phyloP scores from a whole-genome alignment of 2,797 vertebrate genomes.

The Falco peregrinus region DNA sequence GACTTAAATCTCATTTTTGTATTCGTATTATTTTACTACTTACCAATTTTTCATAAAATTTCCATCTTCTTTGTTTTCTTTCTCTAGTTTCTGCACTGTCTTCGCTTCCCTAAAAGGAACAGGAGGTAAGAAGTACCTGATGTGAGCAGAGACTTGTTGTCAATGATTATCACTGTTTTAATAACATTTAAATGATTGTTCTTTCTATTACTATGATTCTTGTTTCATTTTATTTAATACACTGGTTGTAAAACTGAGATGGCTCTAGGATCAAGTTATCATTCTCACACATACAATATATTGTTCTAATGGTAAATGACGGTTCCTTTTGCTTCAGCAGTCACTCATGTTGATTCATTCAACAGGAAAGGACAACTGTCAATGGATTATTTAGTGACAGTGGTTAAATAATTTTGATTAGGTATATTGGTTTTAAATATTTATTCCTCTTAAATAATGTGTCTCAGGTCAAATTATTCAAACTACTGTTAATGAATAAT shows the following conservation, averaged over 20 bases:
- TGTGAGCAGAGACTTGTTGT: background rate
- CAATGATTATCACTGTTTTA: background rate
- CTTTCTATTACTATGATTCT: background rate
- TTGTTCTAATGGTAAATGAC: background rate
- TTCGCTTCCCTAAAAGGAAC: background rate
- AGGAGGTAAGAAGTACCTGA: background rate
- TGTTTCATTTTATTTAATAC: background rate
- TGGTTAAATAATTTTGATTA: background rate
- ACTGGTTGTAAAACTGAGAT: background rate
- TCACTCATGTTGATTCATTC: background rate
- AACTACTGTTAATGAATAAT: background rate
- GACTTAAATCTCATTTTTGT: background rate
- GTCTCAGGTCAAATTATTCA: slow-evolving; percentile 10
- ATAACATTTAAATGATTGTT: background rate
- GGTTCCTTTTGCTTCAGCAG: background rate
- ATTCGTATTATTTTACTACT: background rate
- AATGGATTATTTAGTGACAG: background rate
- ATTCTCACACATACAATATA: background rate
- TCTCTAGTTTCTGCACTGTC: background rate
- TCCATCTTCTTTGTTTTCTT: background rate
- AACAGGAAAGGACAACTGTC: background rate
- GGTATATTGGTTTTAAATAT: background rate
- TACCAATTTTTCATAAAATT: background rate
- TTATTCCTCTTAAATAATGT: background rate
- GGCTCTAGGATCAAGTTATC: background rate